Conservation (phyloP, 2,797 vertebrate species). For the Eulemur coronatus region DNA sequence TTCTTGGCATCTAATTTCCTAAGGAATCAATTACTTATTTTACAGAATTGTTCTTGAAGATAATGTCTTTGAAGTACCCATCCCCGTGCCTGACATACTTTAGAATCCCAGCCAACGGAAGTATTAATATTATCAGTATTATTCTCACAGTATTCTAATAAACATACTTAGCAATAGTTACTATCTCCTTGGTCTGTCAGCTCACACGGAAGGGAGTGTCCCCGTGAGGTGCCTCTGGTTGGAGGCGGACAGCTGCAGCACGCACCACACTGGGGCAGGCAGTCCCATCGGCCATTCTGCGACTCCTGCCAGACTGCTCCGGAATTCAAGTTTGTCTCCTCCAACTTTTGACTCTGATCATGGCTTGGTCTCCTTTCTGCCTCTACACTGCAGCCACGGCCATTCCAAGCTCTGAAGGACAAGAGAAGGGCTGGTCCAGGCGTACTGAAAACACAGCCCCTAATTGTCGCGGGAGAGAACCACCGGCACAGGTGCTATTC, state of each 20-base stretch:
- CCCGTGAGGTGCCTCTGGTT: background rate
- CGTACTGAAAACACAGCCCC: background rate
- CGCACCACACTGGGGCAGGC: rapidly evolving
- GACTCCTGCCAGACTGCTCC: background rate
- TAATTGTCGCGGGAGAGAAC: rapidly evolving
- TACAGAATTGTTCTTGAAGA: background rate
- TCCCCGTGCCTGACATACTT: background rate
- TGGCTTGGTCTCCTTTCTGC: background rate
- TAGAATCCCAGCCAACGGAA: background rate
- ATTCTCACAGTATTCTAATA: background rate
- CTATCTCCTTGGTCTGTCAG: background rate
- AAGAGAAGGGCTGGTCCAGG: background rate
- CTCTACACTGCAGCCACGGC: background rate
- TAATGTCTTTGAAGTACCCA: background rate
- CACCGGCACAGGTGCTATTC: background rate
- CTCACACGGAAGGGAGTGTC: background rate
- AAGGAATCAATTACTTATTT: background rate
- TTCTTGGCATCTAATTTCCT: background rate
- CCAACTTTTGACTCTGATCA: background rate
- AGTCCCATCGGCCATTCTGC: background rate
- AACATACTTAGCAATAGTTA: background rate
- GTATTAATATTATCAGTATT: background rate
- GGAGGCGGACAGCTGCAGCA: background rate
- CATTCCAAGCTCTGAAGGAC: background rate
- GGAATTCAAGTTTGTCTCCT: background rate